Percentiles rank a stretch among this genome's conserved stretches.
phyloP scores from a whole-genome alignment of 2,113 vertebrate genomes.

The Spermophilus dauricus region DNA sequence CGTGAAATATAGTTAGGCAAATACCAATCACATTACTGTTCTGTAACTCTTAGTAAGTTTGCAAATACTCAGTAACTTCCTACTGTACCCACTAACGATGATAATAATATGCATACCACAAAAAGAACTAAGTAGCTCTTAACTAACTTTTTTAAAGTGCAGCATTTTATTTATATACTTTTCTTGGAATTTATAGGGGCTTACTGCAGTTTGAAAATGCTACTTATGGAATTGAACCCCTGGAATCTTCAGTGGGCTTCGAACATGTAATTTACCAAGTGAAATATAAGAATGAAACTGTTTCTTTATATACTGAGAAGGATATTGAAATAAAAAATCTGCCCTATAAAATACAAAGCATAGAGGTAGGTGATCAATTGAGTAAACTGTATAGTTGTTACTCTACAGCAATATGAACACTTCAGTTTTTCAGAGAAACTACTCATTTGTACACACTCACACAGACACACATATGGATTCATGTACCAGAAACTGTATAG shows the following conservation, averaged over 20 bases:
- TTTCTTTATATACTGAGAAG: background rate
- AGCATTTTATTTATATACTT: background rate
- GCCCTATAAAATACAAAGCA: background rate
- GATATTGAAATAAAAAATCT: background rate
- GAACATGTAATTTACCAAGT: slow-evolving; percentile 82
- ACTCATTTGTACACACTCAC: background rate
- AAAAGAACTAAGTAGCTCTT: background rate
- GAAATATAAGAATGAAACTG: accelerated
- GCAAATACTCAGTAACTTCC: background rate
- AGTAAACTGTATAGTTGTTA: background rate
- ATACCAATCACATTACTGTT: background rate
- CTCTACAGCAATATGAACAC: background rate
- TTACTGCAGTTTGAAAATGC: slow-evolving; percentile 86
- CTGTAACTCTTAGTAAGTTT: background rate
- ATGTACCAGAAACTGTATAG: background rate
- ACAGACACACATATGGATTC: background rate
- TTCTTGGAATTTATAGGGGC: slow-evolving; percentile 77
- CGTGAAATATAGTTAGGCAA: background rate
- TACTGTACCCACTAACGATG: background rate
- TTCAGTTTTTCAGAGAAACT: background rate
- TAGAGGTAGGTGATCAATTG: slow-evolving; percentile 68
- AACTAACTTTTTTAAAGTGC: background rate
- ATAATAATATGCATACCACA: background rate
- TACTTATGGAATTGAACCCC: slow-evolving; percentile 85
- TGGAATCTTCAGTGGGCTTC: slow-evolving; percentile 63